A percentile compares a stretch with the other conserved stretches of the same genome.
phyloP scores from a whole-genome alignment of 2,888 invertebrate species.

The Biston betularia region DNA sequence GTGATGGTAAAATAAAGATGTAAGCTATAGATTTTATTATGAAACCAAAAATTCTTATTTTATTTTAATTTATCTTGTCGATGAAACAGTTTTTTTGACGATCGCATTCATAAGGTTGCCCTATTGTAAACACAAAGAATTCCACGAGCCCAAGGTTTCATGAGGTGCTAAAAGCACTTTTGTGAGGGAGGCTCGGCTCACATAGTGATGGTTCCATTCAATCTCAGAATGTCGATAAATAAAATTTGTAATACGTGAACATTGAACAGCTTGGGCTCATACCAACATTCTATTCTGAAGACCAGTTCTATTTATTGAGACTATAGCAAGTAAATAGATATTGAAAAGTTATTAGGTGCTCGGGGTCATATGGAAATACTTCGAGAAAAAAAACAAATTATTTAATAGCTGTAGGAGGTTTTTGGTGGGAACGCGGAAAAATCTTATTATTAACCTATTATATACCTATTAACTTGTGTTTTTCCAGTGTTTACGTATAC shows the following conservation, averaged over 20 bases:
- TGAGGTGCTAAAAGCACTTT: constrained; percentile 68
- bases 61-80: too few species aligned
- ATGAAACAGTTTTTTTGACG: constrained; percentile 50
- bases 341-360: too few species aligned
- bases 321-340: neutral
- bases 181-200: constrained; percentile 61
- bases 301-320: constrained; percentile 2
- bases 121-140: constrained; percentile 66
- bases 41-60: neutral
- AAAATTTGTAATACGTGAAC: constrained; percentile 69
- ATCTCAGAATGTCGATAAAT: constrained; percentile 62
- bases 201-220: constrained; percentile 63
- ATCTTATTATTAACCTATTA: too few species aligned
- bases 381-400: too few species aligned
- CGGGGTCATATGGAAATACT: too few species aligned
- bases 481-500: too few species aligned
- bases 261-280: neutral
- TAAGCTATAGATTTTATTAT: too few species aligned
- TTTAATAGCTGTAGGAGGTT: too few species aligned
- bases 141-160: constrained; percentile 63
- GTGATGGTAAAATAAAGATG: too few species aligned
- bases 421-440: too few species aligned
- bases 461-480: too few species aligned
- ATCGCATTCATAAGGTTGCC: constrained; percentile 62
- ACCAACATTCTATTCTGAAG: neutral